Base-by-base conservation (phyloP, 2,797 vertebrate species). In the Phoeniculus purpureus region DNA sequence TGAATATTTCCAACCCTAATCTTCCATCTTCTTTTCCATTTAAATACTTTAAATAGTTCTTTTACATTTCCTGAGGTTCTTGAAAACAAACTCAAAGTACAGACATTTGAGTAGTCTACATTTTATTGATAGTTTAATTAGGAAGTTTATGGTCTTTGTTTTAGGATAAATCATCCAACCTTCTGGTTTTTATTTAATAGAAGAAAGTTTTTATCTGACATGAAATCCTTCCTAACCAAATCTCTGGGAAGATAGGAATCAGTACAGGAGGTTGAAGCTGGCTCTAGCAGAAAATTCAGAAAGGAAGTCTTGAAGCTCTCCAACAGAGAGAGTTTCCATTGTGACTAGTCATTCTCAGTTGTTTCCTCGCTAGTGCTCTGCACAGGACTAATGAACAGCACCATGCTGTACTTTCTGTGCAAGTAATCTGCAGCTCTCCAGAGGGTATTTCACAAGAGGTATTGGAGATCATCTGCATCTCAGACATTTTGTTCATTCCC, bases 1-100 rank as follows among this genome's bases (percentile, higher is more conserved):
- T 12, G 62, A 58, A 47, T 29, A 85, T 92, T 94, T 94, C 85
- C 50, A 89, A 82, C 47, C 40, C 26, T 87, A 34, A 84, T 72
- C 81, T 75, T 81, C 65, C 75, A 81, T 89, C 12, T 85, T 82
- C 45, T 90, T 87, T 89, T 78, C 76, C 31, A 87, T 31, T 90
- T 87, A 87, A 93, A 94, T 81, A 73, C 15, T 81, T 82, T 22
- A 37, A 86, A 75, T 92, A 59, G 56, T 94, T 93, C 31, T 92
- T 91, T n/a, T 67, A 32, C 56, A 66, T 56, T 81, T 84, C 60
- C 76, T 67, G 14, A 66, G 25, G 71, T 89, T 81, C 40, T 40
- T 81, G 64, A 91, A 92, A 95, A 94, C n/a, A 66, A 75, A 72
- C 51, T 62, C 34, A 45, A 86, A 86, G 9, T 25, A 48, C 65